Conservation (phyloP, 2,797 vertebrate genomes). For the Rhyacichthys aspro region DNA sequence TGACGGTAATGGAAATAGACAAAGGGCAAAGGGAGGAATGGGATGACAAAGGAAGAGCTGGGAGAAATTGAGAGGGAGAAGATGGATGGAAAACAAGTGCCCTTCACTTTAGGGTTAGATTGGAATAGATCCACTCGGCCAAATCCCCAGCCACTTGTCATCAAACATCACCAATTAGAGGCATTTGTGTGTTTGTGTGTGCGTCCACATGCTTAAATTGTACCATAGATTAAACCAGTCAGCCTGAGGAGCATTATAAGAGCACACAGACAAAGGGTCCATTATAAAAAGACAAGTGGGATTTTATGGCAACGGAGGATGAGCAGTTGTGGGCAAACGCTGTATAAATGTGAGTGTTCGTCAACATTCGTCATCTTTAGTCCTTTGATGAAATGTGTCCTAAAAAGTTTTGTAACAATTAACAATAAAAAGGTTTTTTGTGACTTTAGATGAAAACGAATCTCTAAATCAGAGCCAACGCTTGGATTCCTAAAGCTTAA, state of each 20-base stretch:
- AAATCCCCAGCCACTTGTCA: slow-evolving; percentile 66
- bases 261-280: not conserved
- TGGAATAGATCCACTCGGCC: slow-evolving; percentile 62
- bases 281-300: slow-evolving; percentile 24
- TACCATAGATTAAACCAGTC: slow-evolving; percentile 37
- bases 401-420: too few species aligned
- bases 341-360: slow-evolving; percentile 7
- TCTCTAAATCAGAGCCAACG: too few species aligned
- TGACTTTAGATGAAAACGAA: too few species aligned
- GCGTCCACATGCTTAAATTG: slow-evolving; percentile 28
- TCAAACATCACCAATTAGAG: slow-evolving; percentile 53
- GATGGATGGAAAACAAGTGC: slow-evolving; percentile 57
- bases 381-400: too few species aligned
- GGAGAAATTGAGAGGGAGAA: slow-evolving; percentile 37
- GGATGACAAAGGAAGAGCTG: slow-evolving; percentile 35
- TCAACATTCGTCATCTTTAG: not conserved
- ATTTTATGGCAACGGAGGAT: not conserved
- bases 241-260: slow-evolving; percentile 22
- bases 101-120: slow-evolving; percentile 60
- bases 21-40: slow-evolving; percentile 20
- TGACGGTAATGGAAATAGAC: slow-evolving; percentile 22
- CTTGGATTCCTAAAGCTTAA: too few species aligned
- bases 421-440: too few species aligned
- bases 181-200: slow-evolving; percentile 18
- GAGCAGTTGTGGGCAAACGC: not conserved